Base-by-base conservation (phyloP, 2,797 vertebrate species). In the Tangara arthus region DNA sequence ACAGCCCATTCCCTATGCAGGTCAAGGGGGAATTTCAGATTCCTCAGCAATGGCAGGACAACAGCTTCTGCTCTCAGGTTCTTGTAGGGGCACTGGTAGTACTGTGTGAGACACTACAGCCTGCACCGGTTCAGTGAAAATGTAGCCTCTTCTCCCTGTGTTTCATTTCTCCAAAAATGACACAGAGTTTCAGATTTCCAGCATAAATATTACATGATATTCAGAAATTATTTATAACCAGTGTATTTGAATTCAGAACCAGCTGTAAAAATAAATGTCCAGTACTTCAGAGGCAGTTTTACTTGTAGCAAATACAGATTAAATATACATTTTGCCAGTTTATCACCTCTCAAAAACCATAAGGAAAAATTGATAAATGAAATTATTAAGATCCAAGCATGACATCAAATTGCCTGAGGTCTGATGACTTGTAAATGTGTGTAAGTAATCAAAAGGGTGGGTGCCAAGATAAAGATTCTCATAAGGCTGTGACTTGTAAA, bases 201-300 rank as follows among this genome's bases (percentile, higher is more conserved):
- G 47, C 52, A 95, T 93, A 86, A 96, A 97, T 96, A 94, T 94
- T 94, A 60, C 32, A 93, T 76, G 59, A 27, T 2, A 24, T 57
- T 91, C 63, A 93, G 82, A 90, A 96, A 96, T 96, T 93, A 94
- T 96, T 96, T 91, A 96, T 90, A 78, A 59, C 20, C 22, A 86
- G 27, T 56, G 34, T 59, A 69, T 88, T 83, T 91, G 52, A 72
- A 93, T 95, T 94, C 95, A 70, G 79, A 82, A 64, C 7, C 35
- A 86, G 79, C 59, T 69, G 35, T 57, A 69, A 87, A 95, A 96
- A 95, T 86, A 95, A 92, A 95, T 88, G 92, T 47, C 87, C 79
- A 11, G 66, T 90, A 55, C 55, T 94, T 94, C 65, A 63, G 61
- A 86, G 77, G 72, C 35, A 35, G 49, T 84, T 96, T 87, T 63